Conservation (phyloP, 2,113 vertebrate species). For the Rhinolophus sinicus region DNA sequence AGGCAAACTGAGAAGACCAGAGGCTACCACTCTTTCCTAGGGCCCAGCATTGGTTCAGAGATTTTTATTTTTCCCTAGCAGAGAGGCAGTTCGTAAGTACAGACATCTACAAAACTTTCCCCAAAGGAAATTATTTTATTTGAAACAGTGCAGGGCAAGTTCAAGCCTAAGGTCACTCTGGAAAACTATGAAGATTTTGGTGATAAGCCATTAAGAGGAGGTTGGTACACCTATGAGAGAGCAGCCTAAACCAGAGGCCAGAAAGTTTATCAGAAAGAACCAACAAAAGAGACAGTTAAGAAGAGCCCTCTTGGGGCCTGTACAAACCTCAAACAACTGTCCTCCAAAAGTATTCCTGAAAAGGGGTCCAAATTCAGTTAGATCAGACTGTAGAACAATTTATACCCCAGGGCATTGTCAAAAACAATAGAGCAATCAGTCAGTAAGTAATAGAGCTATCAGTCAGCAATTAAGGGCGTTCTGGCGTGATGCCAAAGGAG, state of each 20-base stretch:
- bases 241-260: neutral
- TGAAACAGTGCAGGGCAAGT: neutral
- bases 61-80: neutral
- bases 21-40: neutral
- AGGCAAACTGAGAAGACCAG: neutral
- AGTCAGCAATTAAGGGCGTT: constrained; percentile 1
- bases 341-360: neutral
- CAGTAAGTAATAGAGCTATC: neutral
- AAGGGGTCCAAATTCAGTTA: constrained; percentile 12
- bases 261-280: neutral
- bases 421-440: neutral
- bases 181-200: neutral
- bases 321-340: neutral
- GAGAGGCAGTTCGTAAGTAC: neutral
- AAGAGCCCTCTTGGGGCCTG: neutral
- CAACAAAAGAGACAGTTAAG: neutral
- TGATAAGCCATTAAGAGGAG: neutral
- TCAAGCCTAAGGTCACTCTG: neutral
- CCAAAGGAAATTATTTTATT: neutral
- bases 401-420: constrained; percentile 10
- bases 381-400: neutral
- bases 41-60: neutral
- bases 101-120: neutral
- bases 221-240: neutral
- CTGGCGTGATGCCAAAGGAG: neutral